Evolutionary conservation across 2,797 vertebrate species (phyloP).

Genomic region (Danio choprae): DNA sequence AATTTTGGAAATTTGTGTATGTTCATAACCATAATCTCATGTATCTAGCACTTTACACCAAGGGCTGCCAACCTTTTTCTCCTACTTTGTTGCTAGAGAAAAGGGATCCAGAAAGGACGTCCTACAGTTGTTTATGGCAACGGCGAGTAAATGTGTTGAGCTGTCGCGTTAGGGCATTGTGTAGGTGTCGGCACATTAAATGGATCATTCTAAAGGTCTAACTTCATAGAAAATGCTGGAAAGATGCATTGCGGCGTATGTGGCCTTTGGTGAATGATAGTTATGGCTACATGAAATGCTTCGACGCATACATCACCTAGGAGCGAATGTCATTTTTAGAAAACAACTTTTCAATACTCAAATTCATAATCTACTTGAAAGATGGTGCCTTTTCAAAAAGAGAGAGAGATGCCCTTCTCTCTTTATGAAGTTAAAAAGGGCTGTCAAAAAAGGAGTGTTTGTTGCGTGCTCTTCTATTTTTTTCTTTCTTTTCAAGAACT

Average conservation of each 20-base stretch:
- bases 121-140: slow-evolving; percentile 39
- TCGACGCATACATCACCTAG: slow-evolving; percentile 15
- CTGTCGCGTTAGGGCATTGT: slow-evolving; percentile 10
- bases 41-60: slow-evolving; percentile 15
- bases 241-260: slow-evolving; percentile 15
- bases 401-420: slow-evolving; percentile 10
- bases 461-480: slow-evolving; percentile 5
- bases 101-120: slow-evolving; percentile 32
- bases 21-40: not conserved
- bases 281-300: slow-evolving; percentile 38
- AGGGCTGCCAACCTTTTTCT: slow-evolving; percentile 6
- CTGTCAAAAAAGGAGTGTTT: slow-evolving; percentile 18
- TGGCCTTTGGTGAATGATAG: slow-evolving; percentile 44
- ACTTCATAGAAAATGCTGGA: slow-evolving; percentile 13
- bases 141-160: slow-evolving; percentile 19
- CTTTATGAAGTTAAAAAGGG: slow-evolving; percentile 23
- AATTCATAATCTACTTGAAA: slow-evolving; percentile 41
- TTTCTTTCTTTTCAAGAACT: not conserved
- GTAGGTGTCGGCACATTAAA: slow-evolving; percentile 37
- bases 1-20: slow-evolving; percentile 4
- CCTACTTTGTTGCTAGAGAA: slow-evolving; percentile 30
- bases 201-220: slow-evolving; percentile 33
- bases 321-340: slow-evolving; percentile 37
- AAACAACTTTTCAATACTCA: slow-evolving; percentile 34
- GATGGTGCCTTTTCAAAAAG: slow-evolving; percentile 26